Evolutionary conservation across 1,140 invertebrate genomes (phyloP), one percentile per base, ranked within the genome.

Genomic region (Lerema accius): DNA sequence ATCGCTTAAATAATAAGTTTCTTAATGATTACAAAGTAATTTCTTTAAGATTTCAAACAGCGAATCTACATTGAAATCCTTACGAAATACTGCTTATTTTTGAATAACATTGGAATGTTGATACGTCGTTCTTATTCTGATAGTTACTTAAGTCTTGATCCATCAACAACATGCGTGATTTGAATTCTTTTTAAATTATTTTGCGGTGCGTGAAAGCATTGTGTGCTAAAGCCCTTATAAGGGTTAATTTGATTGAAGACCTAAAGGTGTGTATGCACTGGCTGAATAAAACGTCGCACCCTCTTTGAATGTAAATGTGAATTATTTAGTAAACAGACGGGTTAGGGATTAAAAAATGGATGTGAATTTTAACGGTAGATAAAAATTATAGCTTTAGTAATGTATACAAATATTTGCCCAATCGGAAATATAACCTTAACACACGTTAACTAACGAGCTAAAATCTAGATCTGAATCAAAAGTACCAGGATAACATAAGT

Each of bases 111-210:
- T n/a, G 7, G n/a, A 37, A 3, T n/a, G n/a, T 3, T 2, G 1
- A 7, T 32, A 11, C 35, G n/a, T 37, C n/a, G 35, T 37, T 37
- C 4, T 37, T n/a, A 11, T 45, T 56, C 32, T 11, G 6, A 5
- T 1, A 17, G n/a, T 23, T 4, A 4, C n/a, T 15, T 26, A 14
- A 32, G 50, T 23, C 35, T 28, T 45, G 28, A 56, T 45, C 40
- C 53, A 56, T 56, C 53, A 56, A 26, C 16, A 3, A 19, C 15
- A 13, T 19, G 5, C 28, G 28, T 59, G 43, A 59, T 59, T 59
- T 48, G 16, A 13, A 59, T 14, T 46, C 55, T 46, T 59, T 59
- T 59, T 23, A 28, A 46, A 59, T 32, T 55, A 58, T 58, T 59
- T 46, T 16, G 43, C 55, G 53, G 43, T 10, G 26, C 42, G 55